Percentiles rank a stretch among this genome's conserved stretches.
phyloP scores from a whole-genome alignment of 2,113 vertebrate species.

The Perca fluviatilis region DNA sequence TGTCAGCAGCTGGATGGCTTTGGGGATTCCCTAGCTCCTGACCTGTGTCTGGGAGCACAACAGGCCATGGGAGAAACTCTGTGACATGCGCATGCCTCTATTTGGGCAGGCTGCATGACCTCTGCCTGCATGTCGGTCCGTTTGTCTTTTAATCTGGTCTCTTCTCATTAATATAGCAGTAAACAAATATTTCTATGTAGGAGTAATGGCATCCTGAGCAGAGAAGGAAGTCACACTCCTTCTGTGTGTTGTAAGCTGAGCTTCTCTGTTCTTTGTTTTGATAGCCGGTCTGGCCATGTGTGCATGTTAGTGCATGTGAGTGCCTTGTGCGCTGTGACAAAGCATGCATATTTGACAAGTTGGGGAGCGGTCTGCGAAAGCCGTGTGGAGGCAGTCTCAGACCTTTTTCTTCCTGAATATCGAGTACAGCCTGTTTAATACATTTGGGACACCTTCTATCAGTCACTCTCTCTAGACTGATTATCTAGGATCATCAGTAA shows the following conservation, averaged over 20 bases:
- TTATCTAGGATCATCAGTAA: constrained; percentile 4
- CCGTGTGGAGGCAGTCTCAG: no score
- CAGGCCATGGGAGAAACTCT: constrained; percentile 61
- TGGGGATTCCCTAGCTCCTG: constrained; percentile 71
- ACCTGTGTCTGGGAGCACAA: constrained; percentile 65
- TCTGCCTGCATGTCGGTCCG: constrained; percentile 39
- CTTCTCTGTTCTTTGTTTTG: no score
- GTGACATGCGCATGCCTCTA: constrained; percentile 32
- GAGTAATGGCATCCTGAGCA: no score
- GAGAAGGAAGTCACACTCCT: no score
- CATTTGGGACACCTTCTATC: neutral
- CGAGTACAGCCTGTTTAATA: neutral
- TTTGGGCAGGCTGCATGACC: constrained; percentile 51
- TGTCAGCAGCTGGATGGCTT: constrained; percentile 76
- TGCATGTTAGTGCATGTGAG: no score
- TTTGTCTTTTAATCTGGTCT: constrained; percentile 50
- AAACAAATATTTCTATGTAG: no score
- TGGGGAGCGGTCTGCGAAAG: no score
- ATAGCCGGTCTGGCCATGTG: no score
- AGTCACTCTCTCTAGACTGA: constrained; percentile 1
- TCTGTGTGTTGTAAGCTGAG: no score
- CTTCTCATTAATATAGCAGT: constrained; percentile 8
- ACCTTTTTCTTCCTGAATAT: no score
- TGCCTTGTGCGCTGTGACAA: no score
- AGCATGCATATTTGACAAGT: no score